A percentile compares a stretch with the other conserved stretches of the same genome.
These are phyloP conservation scores for Calypte anna DNA, from an alignment of 2,113 vertebrate species.

Conservation along the genomic window DNA sequence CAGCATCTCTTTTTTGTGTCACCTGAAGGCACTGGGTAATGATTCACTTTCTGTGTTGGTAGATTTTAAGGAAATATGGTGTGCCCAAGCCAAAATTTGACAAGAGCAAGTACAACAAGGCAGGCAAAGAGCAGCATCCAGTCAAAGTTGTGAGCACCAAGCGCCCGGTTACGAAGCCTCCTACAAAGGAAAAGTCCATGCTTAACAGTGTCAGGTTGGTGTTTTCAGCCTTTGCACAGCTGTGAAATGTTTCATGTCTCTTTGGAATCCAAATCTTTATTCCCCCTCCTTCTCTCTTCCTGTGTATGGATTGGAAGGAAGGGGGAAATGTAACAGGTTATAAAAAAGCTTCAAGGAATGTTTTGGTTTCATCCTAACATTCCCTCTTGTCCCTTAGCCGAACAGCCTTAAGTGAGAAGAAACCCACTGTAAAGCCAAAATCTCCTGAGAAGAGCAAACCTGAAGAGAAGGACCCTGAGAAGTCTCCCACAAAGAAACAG, in stretches of 20 bases:
- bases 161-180: conserved; percentile 90
- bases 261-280: background rate
- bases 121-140: conserved; percentile 94
- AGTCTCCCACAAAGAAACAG: conserved; percentile 93
- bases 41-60: background rate
- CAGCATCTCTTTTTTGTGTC: background rate
- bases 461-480: conserved; percentile 96
- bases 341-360: background rate
- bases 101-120: conserved; percentile 95
- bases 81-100: conserved; percentile 89
- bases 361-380: background rate
- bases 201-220: conserved; percentile 92
- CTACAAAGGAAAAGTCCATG: conserved; percentile 91
- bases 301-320: rapidly evolving
- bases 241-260: background rate
- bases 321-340: rapidly evolving
- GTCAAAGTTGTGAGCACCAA: conserved; percentile 97
- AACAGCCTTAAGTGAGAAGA: conserved; percentile 96
- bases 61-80: conserved; percentile 96
- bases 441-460: conserved; percentile 94
- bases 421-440: conserved; percentile 91
- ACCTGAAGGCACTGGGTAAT: background rate
- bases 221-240: background rate
- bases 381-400: conserved; percentile 70
- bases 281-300: background rate